phyloP scores from a whole-genome alignment of 2,113 vertebrate species.

The Etheostoma spectabile region DNA sequence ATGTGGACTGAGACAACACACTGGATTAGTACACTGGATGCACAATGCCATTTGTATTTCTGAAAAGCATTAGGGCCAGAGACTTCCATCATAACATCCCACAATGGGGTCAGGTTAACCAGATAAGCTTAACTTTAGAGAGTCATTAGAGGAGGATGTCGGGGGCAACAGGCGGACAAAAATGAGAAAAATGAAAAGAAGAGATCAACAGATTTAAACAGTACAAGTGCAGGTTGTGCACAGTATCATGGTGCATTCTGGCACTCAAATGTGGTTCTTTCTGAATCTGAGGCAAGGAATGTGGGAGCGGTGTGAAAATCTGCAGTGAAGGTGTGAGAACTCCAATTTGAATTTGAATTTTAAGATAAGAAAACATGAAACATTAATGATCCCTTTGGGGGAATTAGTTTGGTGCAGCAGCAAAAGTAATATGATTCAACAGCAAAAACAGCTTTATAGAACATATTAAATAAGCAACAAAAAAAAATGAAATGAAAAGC shows the following conservation, averaged over 20 bases:
- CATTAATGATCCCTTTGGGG: slow-evolving; percentile 59
- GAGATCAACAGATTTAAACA: slow-evolving; percentile 37
- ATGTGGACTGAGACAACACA: slow-evolving; percentile 23
- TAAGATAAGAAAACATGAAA: slow-evolving; percentile 53
- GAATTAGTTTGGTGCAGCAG: slow-evolving; percentile 36
- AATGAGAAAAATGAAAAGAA: slow-evolving; percentile 13
- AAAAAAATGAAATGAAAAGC: slow-evolving; percentile 22
- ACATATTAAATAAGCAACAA: slow-evolving; percentile 29
- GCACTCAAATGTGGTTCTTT: slow-evolving; percentile 33
- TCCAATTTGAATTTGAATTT: slow-evolving; percentile 58
- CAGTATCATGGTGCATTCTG: slow-evolving; percentile 28
- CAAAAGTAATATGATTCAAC: slow-evolving; percentile 48
- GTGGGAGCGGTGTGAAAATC: slow-evolving; percentile 63
- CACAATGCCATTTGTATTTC: slow-evolving; percentile 38
- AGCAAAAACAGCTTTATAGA: slow-evolving; percentile 26
- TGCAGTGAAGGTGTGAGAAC: slow-evolving; percentile 57
- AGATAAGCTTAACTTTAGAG: slow-evolving; percentile 41
- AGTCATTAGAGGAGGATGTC: slow-evolving; percentile 5
- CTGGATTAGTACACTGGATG: slow-evolving; percentile 56
- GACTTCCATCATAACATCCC: slow-evolving; percentile 8
- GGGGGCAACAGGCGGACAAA: neutral
- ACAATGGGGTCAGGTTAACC: slow-evolving; percentile 50
- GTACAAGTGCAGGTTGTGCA: slow-evolving; percentile 27
- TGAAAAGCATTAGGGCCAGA: slow-evolving; percentile 46
- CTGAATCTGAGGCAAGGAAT: slow-evolving; percentile 43